Percentiles rank a stretch among this genome's conserved stretches.
phyloP scores from a whole-genome alignment of 1,140 invertebrate genomes.

The Riptortus pedestris region DNA sequence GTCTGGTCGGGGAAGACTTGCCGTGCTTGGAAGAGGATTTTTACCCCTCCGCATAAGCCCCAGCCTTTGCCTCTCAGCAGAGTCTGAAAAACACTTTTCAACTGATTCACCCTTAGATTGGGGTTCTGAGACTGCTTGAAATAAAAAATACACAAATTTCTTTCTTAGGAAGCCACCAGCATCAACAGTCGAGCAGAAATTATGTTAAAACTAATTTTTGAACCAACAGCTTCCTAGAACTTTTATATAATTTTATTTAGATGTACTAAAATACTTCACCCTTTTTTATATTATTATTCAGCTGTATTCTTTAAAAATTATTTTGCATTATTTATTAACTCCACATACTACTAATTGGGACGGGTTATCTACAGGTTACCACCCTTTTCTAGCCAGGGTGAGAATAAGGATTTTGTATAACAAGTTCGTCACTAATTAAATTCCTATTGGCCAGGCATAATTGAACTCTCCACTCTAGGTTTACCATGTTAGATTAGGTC shows the following conservation, averaged over 20 bases:
- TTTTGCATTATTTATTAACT: no score
- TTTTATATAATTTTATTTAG: background rate
- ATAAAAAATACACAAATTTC: background rate
- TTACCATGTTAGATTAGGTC: no score
- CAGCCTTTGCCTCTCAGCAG: constrained; percentile 28
- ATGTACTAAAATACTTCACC: no score
- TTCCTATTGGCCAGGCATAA: no score
- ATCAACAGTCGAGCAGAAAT: background rate
- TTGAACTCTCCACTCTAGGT: no score
- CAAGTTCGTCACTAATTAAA: no score
- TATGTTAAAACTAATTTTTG: background rate
- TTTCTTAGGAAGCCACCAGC: background rate
- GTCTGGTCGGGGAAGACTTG: constrained; percentile 84
- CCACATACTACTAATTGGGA: no score
- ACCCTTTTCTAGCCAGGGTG: no score
- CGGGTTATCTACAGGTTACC: no score
- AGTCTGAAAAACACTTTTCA: constrained; percentile 11
- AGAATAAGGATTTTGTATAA: no score
- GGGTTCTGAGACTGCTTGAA: background rate
- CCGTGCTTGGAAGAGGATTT: constrained; percentile 55
- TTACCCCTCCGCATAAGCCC: constrained; percentile 40
- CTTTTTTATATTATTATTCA: no score
- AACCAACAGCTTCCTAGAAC: background rate
- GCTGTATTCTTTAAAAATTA: no score
- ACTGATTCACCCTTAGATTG: background rate